Percentiles rank a stretch among this genome's conserved stretches.
Evolutionary conservation across 2,797 vertebrate genomes (phyloP).

Genomic region (Phoebastria nigripes): DNA sequence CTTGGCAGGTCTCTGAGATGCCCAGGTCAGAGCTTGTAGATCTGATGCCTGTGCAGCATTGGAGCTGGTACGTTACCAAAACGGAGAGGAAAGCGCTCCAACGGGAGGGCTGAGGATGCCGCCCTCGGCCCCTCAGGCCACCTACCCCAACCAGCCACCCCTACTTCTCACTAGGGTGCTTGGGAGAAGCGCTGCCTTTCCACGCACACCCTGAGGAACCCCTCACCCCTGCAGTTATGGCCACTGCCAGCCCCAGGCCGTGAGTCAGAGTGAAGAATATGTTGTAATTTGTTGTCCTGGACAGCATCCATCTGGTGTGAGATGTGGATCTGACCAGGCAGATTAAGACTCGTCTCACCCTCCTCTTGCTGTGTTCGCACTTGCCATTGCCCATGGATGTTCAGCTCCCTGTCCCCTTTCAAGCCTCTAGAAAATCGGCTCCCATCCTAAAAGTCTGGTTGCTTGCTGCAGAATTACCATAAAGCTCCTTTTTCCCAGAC

Average conservation of each 20-base stretch:
- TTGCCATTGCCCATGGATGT: background rate
- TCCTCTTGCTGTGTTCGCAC: background rate
- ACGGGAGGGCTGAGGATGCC: background rate
- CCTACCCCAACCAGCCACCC: background rate
- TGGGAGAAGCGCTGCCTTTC: background rate
- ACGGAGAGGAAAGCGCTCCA: rapidly evolving
- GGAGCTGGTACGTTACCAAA: background rate
- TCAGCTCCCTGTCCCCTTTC: background rate
- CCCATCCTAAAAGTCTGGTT: background rate
- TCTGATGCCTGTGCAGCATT: background rate
- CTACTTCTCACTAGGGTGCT: background rate
- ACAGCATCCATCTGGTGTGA: background rate
- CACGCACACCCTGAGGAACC: rapidly evolving
- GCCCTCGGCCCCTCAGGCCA: background rate
- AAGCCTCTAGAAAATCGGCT: background rate
- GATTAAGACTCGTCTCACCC: background rate
- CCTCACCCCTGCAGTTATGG: background rate
- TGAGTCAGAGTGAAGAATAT: background rate
- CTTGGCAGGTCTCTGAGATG: background rate
- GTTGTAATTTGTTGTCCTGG: background rate
- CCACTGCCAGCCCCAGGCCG: background rate
- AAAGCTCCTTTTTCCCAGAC: slow-evolving; percentile 33
- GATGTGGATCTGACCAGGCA: slow-evolving; percentile 10
- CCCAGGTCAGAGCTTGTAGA: background rate
- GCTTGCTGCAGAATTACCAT: slow-evolving; percentile 17